Conservation (phyloP, 2,888 invertebrate species). For the Anthophora plumipes region DNA sequence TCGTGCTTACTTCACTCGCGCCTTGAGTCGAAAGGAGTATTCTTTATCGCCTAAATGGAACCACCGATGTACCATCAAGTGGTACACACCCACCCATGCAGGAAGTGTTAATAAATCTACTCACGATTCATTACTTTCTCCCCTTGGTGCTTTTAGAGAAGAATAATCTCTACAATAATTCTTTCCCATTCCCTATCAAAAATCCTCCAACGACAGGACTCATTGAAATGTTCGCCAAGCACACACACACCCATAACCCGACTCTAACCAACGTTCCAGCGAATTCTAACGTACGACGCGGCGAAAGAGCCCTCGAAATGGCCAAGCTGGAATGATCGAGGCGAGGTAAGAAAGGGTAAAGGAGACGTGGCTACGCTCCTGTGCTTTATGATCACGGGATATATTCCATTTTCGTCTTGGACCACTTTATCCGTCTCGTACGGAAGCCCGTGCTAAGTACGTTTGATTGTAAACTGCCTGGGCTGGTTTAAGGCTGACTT, state of each 20-base stretch:
- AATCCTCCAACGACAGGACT: constrained; percentile 24
- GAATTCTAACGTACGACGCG: constrained; percentile 44
- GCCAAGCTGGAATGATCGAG: constrained; percentile 1
- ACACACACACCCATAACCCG: constrained; percentile 13
- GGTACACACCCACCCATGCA: too few relatives aligned
- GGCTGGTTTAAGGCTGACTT: constrained; percentile 82
- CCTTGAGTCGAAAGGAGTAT: too few relatives aligned
- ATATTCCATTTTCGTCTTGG: constrained; percentile 77
- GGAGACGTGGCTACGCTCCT: constrained; percentile 19
- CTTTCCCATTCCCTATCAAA: neutral
- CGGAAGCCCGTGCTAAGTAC: constrained; percentile 78
- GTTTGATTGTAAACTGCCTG: constrained; percentile 83
- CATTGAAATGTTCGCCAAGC: constrained; percentile 12
- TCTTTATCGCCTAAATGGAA: too few relatives aligned
- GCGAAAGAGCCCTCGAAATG: constrained; percentile 19
- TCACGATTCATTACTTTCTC: too few relatives aligned
- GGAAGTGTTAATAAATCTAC: too few relatives aligned
- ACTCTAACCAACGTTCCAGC: constrained; percentile 7
- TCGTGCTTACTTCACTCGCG: too few relatives aligned
- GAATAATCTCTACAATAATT: constrained; percentile 14
- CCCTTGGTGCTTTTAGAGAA: neutral
- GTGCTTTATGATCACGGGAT: constrained; percentile 69
- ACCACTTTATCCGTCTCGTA: constrained; percentile 67
- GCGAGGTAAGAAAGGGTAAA: constrained; percentile 1
- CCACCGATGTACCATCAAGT: too few relatives aligned